Percentiles rank a stretch among this genome's conserved stretches.
phyloP scores from a whole-genome alignment of 1,140 invertebrate species.

The Ctenoplectra terminalis region DNA sequence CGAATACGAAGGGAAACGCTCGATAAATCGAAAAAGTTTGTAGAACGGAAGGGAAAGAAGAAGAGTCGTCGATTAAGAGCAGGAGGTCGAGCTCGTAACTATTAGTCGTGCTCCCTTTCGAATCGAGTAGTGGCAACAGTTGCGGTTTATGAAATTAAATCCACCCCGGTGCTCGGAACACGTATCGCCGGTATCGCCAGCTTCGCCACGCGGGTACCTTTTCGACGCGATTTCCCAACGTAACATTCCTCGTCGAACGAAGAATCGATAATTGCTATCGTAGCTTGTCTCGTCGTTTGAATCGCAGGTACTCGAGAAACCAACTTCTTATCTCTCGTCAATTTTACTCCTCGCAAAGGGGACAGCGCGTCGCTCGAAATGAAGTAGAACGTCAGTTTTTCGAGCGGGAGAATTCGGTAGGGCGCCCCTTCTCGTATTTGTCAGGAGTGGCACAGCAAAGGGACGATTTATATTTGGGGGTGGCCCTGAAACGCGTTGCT shows the following conservation, averaged over 20 bases:
- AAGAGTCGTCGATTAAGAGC: slow-evolving; percentile 46
- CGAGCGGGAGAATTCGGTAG: background rate
- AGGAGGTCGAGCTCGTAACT: slow-evolving; percentile 75
- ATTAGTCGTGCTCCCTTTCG: slow-evolving; percentile 77
- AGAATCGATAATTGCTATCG: too few relatives aligned
- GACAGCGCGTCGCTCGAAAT: slow-evolving; percentile 40
- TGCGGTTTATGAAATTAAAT: slow-evolving; percentile 84
- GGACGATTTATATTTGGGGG: slow-evolving; percentile 68
- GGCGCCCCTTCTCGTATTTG: slow-evolving; percentile 28
- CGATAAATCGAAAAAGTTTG: background rate
- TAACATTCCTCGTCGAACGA: too few relatives aligned
- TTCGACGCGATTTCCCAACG: too few relatives aligned
- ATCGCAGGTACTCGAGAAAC: too few relatives aligned
- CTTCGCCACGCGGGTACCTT: background rate
- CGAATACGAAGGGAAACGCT: background rate
- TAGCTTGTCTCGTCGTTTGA: too few relatives aligned
- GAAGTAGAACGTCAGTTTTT: slow-evolving; percentile 45
- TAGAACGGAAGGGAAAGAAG: slow-evolving; percentile 11
- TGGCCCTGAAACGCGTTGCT: slow-evolving; percentile 50
- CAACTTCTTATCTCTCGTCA: too few relatives aligned
- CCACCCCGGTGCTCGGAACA: slow-evolving; percentile 72
- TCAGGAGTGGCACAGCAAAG: background rate
- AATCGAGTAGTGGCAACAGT: slow-evolving; percentile 81
- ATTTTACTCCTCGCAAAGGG: too few relatives aligned
- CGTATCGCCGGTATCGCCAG: slow-evolving; percentile 43